phyloP scores from a whole-genome alignment of 2,888 invertebrate species.

The Catocala nupta region DNA sequence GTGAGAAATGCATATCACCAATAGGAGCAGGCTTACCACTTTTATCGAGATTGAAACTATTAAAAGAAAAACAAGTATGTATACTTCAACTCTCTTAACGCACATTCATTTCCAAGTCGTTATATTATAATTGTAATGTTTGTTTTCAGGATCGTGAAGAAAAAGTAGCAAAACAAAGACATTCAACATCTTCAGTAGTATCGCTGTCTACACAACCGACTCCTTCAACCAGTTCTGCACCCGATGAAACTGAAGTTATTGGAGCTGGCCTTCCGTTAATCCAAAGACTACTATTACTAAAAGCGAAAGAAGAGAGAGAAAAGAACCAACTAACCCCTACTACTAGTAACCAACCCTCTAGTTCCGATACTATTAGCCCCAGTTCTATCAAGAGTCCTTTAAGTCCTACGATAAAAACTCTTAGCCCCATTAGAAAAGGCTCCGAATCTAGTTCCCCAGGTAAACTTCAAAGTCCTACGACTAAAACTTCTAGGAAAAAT shows the following conservation, averaged over 20 bases:
- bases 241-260: constrained; percentile 88
- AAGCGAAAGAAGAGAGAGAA: constrained; percentile 91
- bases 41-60: constrained; percentile 91
- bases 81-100: too few species aligned
- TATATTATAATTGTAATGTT: background rate
- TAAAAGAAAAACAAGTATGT: constrained; percentile 94
- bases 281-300: constrained; percentile 91
- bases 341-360: constrained; percentile 81
- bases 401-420: constrained; percentile 82
- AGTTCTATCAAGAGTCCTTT: constrained; percentile 84
- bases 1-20: constrained; percentile 89
- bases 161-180: constrained; percentile 81
- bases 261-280: constrained; percentile 91
- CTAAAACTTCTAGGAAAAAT: constrained; percentile 82
- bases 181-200: constrained; percentile 72
- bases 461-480: constrained; percentile 81
- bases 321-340: constrained; percentile 79
- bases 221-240: constrained; percentile 88
- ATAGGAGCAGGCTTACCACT: constrained; percentile 95
- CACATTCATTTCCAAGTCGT: background rate
- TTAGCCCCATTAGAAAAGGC: constrained; percentile 83
- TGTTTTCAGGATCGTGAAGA: constrained; percentile 81
- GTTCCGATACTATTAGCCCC: constrained; percentile 84
- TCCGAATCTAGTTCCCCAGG: constrained; percentile 84
- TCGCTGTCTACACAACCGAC: constrained; percentile 85